Evolutionary conservation across 2,113 vertebrate species (phyloP), one percentile per base, ranked within the genome.

Genomic region (Varanus salvator): DNA sequence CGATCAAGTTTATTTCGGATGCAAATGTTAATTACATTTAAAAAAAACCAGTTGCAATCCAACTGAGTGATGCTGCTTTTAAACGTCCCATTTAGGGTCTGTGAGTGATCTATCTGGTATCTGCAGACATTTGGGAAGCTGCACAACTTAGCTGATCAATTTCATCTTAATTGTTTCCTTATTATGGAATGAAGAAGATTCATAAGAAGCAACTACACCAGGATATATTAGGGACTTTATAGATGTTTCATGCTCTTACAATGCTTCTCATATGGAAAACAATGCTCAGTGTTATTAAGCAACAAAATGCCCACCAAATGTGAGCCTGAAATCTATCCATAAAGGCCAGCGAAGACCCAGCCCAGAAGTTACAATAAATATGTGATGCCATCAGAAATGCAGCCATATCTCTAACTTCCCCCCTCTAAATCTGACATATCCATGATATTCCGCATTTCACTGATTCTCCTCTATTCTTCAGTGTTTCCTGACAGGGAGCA

Each of bases 1-100:
- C 93, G 94, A 96, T 97, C 95, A 96, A 90, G 91, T 96, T 96
- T 96, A 96, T 95, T 97, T 97, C 95, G 93, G 95, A 95, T 95
- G 90, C 87, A 94, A 95, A 57, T 96, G 96, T 97, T 97, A 97
- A 97, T 97, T 97, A 97, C 96, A 95, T 90, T 96, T 81, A 57
- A 25, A 21, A 50, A 77, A 96, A 97, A 96, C 94, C 96, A 95
- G 91, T 93, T 92, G 78, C 92, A 94, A 91, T 93, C 92, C 90
- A 93, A 86, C 94, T 96, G 96, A 97, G 94, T 95, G 96, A 96
- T 94, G 92, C 95, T 96, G 96, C 92, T 95, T 92, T 96, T 95
- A 96, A 95, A 95, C 91, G 91, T 44, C 95, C 95, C 92, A 94
- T 92, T 97, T 96, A 96, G 75, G 92, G 93, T 93, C 93, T 92